Percentiles rank a stretch among this genome's conserved stretches.
Evolutionary conservation across 2,797 vertebrate genomes (phyloP).

Genomic region (Hirundo rustica): DNA sequence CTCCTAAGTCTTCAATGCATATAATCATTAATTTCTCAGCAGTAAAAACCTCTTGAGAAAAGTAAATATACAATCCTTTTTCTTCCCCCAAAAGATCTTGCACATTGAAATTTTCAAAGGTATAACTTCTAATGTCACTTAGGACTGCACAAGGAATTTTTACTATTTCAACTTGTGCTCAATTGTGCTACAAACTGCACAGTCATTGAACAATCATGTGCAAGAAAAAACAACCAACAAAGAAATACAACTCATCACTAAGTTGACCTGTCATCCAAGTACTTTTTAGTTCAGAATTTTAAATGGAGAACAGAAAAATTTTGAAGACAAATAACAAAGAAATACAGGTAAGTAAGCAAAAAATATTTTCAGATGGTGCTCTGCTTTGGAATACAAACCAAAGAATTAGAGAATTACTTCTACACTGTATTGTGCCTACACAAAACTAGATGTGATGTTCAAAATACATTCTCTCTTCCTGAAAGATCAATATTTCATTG

Average conservation of each 20-base stretch:
- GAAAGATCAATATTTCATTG: background rate
- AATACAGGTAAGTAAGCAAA: background rate
- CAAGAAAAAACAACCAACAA: background rate
- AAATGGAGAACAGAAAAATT: background rate
- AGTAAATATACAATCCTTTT: background rate
- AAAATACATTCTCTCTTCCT: background rate
- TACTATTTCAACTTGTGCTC: background rate
- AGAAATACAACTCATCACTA: background rate
- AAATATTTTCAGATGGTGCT: background rate
- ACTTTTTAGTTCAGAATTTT: background rate
- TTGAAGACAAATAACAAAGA: background rate
- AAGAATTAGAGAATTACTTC: background rate
- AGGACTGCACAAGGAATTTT: background rate
- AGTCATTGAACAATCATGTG: background rate
- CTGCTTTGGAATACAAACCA: background rate
- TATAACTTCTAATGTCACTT: background rate
- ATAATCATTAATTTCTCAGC: background rate
- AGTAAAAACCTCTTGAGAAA: background rate
- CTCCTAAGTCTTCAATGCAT: background rate
- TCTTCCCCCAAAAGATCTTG: background rate
- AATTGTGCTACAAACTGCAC: background rate
- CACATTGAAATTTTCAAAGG: background rate
- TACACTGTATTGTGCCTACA: background rate
- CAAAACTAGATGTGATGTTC: background rate
- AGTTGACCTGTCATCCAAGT: background rate